These are phyloP conservation scores for Apotomis capreana DNA, from an alignment of 2,888 invertebrate genomes.

Conservation along the genomic window DNA sequence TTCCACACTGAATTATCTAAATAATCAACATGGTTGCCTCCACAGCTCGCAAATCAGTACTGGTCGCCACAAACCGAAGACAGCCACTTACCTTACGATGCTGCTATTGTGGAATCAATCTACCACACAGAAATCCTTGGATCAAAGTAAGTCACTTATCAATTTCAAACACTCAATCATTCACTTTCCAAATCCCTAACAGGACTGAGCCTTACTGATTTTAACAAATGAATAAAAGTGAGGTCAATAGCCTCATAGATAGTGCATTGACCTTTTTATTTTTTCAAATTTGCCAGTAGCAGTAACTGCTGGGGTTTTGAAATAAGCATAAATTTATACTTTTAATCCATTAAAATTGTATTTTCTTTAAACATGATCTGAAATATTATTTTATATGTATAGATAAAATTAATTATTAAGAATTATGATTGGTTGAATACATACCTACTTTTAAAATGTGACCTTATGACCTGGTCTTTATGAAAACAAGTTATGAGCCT, in stretches of 20 bases:
- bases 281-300: conserved; percentile 61
- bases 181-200: conserved; percentile 53
- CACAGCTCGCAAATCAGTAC: conserved; percentile 93
- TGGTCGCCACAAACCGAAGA: conserved; percentile 94
- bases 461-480: too few relatives aligned
- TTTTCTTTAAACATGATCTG: too few relatives aligned
- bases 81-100: conserved; percentile 88
- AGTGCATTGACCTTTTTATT: conserved; percentile 73
- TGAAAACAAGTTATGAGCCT: too few relatives aligned
- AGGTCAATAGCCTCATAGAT: conserved; percentile 74
- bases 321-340: background rate
- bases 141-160: conserved; percentile 85
- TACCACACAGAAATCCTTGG: conserved; percentile 94
- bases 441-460: too few relatives aligned
- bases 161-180: conserved; percentile 22
- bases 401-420: too few relatives aligned
- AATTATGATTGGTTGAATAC: too few relatives aligned
- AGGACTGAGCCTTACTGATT: conserved; percentile 68
- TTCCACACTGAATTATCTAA: conserved; percentile 70
- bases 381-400: too few relatives aligned
- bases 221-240: conserved; percentile 67
- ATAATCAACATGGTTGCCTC: conserved; percentile 73
- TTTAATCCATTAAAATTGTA: too few relatives aligned
- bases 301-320: background rate
- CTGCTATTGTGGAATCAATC: conserved; percentile 93